A percentile compares a stretch with the other conserved stretches of the same genome.
Evolutionary conservation across 1,140 invertebrate species (phyloP).

Genomic region (Penaeus indicus): DNA sequence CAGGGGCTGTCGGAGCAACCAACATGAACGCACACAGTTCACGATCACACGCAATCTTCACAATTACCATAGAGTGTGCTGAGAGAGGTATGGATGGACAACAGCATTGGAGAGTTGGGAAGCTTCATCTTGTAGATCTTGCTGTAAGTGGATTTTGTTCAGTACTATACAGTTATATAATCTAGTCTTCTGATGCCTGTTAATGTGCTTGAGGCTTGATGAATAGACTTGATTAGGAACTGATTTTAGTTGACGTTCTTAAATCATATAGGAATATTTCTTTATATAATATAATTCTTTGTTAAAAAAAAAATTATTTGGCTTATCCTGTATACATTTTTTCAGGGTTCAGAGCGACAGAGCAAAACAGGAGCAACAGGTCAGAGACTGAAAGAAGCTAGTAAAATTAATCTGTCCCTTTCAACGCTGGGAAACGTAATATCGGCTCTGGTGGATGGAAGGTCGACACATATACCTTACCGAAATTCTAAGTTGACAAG

Average conservation of each 20-base stretch:
- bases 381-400: slow-evolving; percentile 90
- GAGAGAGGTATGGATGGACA: slow-evolving; percentile 76
- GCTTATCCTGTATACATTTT: slow-evolving; percentile 33
- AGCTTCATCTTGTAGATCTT: slow-evolving; percentile 87
- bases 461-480: slow-evolving; percentile 94
- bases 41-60: slow-evolving; percentile 90
- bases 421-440: slow-evolving; percentile 96
- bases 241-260: too few relatives aligned
- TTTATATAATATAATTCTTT: not conserved
- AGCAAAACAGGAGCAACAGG: slow-evolving; percentile 93
- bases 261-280: not conserved
- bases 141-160: slow-evolving; percentile 75
- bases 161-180: slow-evolving; percentile 20
- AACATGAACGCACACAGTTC: slow-evolving; percentile 91
- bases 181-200: not conserved
- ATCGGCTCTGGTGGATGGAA: slow-evolving; percentile 93
- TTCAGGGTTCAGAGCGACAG: slow-evolving; percentile 85
- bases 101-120: slow-evolving; percentile 81
- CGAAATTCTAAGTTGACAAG: slow-evolving; percentile 94
- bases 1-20: slow-evolving; percentile 80
- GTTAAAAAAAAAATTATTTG: not conserved
- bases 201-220: too few relatives aligned
- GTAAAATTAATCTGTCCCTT: slow-evolving; percentile 94
- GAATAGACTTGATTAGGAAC: too few relatives aligned
- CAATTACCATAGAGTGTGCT: slow-evolving; percentile 87